A percentile compares a stretch with the other conserved stretches of the same genome.
Evolutionary conservation across 2,797 vertebrate species (phyloP).

Genomic region (Fringilla coelebs): DNA sequence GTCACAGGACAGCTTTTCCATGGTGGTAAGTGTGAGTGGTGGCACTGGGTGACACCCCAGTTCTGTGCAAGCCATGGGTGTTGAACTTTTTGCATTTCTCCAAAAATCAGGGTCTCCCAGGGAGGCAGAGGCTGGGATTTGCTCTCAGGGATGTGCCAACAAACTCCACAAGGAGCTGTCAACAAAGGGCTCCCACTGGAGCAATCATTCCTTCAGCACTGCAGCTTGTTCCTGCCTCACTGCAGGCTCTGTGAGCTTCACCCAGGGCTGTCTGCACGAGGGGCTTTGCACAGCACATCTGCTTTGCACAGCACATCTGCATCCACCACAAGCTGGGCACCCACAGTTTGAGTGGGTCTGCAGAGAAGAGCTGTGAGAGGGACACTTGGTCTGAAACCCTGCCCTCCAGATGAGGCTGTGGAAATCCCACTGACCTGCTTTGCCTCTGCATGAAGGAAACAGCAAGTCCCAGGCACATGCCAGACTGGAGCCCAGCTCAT

Average conservation of each 20-base stretch:
- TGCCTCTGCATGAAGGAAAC: neutral
- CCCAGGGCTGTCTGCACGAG: neutral
- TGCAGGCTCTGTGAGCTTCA: neutral
- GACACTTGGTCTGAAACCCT: neutral
- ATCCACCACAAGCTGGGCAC: neutral
- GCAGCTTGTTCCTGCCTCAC: neutral
- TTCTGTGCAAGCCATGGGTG: fast-evolving
- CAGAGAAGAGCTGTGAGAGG: neutral
- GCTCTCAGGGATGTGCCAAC: neutral
- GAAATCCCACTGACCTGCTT: neutral
- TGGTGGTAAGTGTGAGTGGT: fast-evolving
- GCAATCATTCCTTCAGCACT: neutral
- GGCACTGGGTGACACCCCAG: neutral
- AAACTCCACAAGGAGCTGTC: neutral
- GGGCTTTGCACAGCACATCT: neutral
- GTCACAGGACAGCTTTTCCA: neutral
- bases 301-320: neutral
- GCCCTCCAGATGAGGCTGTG: neutral
- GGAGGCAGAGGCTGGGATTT: neutral
- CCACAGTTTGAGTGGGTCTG: fast-evolving
- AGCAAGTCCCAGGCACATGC: neutral
- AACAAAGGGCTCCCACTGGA: neutral
- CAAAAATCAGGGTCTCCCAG: neutral
- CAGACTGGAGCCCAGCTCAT: neutral
- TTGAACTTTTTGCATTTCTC: neutral